phyloP scores from a whole-genome alignment of 1,140 invertebrate species.

The Diachasmimorpha longicaudata region DNA sequence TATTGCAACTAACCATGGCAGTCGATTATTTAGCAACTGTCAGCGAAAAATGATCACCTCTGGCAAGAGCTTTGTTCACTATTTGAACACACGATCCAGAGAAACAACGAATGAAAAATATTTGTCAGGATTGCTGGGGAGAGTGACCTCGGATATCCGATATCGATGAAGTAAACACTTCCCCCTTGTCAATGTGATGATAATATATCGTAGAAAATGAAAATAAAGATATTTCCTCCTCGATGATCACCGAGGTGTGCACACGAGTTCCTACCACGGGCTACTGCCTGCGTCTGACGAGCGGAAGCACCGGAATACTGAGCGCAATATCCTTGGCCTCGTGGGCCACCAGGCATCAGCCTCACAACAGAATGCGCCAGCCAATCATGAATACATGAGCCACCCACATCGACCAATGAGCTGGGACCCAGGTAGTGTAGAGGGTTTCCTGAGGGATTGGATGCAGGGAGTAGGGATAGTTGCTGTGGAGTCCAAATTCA shows the following conservation, averaged over 20 bases:
- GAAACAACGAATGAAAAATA: background rate
- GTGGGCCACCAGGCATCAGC: background rate
- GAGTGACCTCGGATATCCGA: too few species aligned
- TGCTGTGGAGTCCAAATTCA: background rate
- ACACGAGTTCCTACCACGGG: background rate
- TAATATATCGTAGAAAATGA: background rate
- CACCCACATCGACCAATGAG: background rate
- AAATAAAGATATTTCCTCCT: slow-evolving; percentile 3
- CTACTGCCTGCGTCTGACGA: background rate
- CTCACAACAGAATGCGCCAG: background rate
- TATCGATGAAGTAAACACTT: background rate
- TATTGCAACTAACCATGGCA: background rate
- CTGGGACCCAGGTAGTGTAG: background rate
- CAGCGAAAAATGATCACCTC: background rate
- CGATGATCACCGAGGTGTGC: background rate
- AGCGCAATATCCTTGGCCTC: background rate
- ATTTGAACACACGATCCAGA: background rate
- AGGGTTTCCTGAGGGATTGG: background rate
- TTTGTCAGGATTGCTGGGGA: too few species aligned
- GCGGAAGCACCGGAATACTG: background rate
- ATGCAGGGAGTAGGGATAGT: background rate
- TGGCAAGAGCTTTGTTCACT: background rate
- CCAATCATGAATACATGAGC: background rate
- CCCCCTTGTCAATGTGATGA: background rate
- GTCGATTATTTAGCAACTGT: background rate